Conservation (phyloP, 2,888 invertebrate genomes). For the Deilephila elpenor region DNA sequence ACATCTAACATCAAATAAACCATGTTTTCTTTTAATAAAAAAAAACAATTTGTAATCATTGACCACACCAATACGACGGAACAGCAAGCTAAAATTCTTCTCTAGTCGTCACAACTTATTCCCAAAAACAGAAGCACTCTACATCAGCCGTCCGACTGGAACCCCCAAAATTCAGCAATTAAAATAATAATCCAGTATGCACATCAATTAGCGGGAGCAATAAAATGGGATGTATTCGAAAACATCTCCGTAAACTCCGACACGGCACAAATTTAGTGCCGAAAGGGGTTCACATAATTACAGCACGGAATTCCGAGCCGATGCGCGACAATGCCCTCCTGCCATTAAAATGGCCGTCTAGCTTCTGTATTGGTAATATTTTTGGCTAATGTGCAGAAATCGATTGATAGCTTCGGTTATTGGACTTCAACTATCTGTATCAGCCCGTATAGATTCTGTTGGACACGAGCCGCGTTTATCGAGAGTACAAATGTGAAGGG, state of each 20-base stretch:
- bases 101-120: not conserved
- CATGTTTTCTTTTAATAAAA: too few species aligned
- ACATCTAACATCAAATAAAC: too few species aligned
- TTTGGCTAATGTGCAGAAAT: not conserved
- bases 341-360: conserved; percentile 51
- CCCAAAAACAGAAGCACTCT: not conserved
- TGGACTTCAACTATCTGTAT: too few species aligned
- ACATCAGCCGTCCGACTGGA: not conserved
- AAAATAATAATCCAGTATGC: conserved; percentile 24
- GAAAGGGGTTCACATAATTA: conserved; percentile 64
- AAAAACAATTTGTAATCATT: too few species aligned
- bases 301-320: conserved; percentile 61
- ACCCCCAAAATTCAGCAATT: conserved; percentile 13
- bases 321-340: conserved; percentile 54
- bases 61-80: too few species aligned
- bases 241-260: conserved; percentile 57
- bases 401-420: not conserved
- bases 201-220: conserved; percentile 51
- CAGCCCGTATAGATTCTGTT: too few species aligned
- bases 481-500: too few species aligned
- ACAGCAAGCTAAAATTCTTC: too few species aligned
- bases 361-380: conserved; percentile 30
- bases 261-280: conserved; percentile 62
- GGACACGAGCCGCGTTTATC: too few species aligned
- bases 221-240: conserved; percentile 57